Evolutionary conservation across 2,888 invertebrate genomes (phyloP).

Genomic region (Zootermopsis nevadensis): DNA sequence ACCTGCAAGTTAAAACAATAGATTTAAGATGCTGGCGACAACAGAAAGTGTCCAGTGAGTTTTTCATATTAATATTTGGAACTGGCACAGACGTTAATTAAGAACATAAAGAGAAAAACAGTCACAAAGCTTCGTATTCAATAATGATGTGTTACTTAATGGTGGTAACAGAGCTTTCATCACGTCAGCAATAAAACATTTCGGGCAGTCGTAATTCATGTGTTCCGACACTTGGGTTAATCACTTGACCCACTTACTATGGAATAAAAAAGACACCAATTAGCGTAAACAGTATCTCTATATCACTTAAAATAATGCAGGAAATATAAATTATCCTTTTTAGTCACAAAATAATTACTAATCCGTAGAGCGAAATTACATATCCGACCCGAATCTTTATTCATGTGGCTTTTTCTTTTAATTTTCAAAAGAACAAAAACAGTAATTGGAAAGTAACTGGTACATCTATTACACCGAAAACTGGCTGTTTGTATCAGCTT

Average conservation of each 20-base stretch:
- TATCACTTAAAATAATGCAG: neutral
- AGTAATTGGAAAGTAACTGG: neutral
- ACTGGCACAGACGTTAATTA: neutral
- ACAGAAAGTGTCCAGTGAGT: too few species aligned
- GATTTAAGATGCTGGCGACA: too few species aligned
- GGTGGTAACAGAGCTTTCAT: neutral
- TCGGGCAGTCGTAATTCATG: slow-evolving; percentile 3
- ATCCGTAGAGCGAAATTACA: neutral
- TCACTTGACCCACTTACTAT: neutral
- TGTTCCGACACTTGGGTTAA: neutral
- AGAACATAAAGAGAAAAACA: neutral
- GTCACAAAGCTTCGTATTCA: too few species aligned
- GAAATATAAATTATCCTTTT: neutral
- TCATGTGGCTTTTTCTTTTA: neutral
- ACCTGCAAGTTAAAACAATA: too few species aligned
- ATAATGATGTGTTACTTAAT: too few species aligned
- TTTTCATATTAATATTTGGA: too few species aligned
- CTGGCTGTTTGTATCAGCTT: neutral
- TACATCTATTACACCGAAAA: neutral
- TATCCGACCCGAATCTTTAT: neutral
- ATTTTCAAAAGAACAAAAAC: neutral
- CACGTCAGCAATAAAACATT: neutral
- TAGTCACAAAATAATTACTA: neutral
- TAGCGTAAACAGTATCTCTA: neutral
- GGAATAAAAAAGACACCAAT: neutral